Evolutionary conservation across 2,113 vertebrate genomes (phyloP).

Genomic region (Poeciliopsis occidentalis): DNA sequence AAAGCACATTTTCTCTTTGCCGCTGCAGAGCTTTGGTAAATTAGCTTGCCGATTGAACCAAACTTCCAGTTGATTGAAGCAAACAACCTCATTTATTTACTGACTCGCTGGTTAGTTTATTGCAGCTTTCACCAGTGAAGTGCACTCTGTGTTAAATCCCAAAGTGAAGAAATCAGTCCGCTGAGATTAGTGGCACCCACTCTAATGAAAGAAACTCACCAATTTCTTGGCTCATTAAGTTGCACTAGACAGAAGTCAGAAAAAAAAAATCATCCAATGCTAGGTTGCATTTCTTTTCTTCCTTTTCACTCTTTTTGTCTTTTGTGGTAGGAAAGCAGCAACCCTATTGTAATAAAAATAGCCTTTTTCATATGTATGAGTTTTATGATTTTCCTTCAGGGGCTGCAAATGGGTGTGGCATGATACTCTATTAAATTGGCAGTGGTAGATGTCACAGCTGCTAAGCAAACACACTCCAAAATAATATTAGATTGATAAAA

Average conservation of each 20-base stretch:
- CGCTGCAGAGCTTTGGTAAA: constrained; percentile 42
- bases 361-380: constrained; percentile 6
- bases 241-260: constrained; percentile 53
- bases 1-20: constrained; percentile 12
- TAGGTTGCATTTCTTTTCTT: constrained; percentile 24
- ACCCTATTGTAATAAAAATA: constrained; percentile 23
- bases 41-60: constrained; percentile 37
- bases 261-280: constrained; percentile 31
- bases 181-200: constrained; percentile 32
- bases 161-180: constrained; percentile 37
- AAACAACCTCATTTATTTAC: constrained; percentile 44
- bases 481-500: constrained; percentile 7
- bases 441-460: constrained; percentile 22
- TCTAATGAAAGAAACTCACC: constrained; percentile 59
- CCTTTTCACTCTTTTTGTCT: not conserved
- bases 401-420: constrained; percentile 24
- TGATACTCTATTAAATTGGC: constrained; percentile 7
- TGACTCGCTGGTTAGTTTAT: constrained; percentile 37
- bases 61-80: constrained; percentile 27
- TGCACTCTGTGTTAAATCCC: constrained; percentile 7
- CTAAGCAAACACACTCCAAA: constrained; percentile 10
- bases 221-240: constrained; percentile 76
- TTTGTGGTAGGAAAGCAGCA: not conserved
- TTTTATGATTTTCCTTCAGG: constrained; percentile 31
- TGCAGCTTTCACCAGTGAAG: constrained; percentile 31